Percentiles rank a stretch among this genome's conserved stretches.
phyloP scores from a whole-genome alignment of 2,888 invertebrate genomes.

The Andrena trimmerana region DNA sequence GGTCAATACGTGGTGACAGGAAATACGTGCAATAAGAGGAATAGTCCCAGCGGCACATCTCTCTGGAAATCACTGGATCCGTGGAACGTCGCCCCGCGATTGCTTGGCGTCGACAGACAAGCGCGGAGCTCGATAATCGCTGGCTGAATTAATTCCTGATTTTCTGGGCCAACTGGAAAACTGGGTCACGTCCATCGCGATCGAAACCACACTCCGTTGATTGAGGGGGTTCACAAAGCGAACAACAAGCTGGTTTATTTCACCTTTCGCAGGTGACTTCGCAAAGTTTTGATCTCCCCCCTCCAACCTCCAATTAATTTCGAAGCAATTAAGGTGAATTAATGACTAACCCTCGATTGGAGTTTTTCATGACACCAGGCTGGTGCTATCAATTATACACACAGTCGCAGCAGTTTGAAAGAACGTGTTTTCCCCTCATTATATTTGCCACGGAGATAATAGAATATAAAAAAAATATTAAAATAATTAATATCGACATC shows the following conservation, averaged over 20 bases:
- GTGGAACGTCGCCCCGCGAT: constrained; percentile 29
- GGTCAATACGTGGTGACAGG: constrained; percentile 72
- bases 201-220: not conserved
- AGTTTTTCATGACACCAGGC: not conserved
- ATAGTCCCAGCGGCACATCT: constrained; percentile 39
- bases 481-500: no score
- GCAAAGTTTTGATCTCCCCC: no score
- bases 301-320: not conserved
- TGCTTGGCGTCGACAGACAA: constrained; percentile 38
- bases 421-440: not conserved
- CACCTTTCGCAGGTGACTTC: not conserved
- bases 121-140: constrained; percentile 48
- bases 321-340: not conserved
- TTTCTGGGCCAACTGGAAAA: constrained; percentile 47
- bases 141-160: constrained; percentile 60
- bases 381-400: not conserved
- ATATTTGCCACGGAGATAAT: not conserved
- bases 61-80: constrained; percentile 46
- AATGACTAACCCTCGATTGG: not conserved
- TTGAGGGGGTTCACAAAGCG: not conserved
- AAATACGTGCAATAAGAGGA: constrained; percentile 65
- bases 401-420: not conserved
- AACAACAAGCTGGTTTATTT: not conserved
- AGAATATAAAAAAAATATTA: not conserved
- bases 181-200: constrained; percentile 13